Base-by-base conservation (phyloP, 2,113 vertebrate genomes). In the Periophthalmodon schlosseri region DNA sequence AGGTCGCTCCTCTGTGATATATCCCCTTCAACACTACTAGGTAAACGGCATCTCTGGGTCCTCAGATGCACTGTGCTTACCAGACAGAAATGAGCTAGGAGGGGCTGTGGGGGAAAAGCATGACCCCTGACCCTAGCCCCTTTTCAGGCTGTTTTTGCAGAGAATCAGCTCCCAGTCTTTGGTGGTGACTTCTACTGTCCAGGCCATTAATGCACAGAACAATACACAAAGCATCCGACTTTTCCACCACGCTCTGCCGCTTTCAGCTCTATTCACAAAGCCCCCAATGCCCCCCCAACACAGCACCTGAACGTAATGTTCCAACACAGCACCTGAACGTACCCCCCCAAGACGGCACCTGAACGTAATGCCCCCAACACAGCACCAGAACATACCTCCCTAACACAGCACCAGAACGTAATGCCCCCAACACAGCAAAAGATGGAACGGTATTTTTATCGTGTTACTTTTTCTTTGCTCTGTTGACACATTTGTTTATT, bases 191-290 rank as follows among this genome's bases (percentile, higher is more conserved):
- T 90, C 87, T 33, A 83, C 81, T 68, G 78, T 81, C 69, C 70
- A 76, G 61, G 73, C 73, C 79, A 71, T 74, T 64, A 78, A 66
- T 34, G 78, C 11, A 36, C 47, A 72, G 44, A 73, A 86, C 84
- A 88, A 76, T 73, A n/a, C 36, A 89, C 85, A 89, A 91, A 36
- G 73, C 85, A 81, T 84, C 77, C 73, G 92, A 93, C 60, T 66
- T 88, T 94, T 94, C 92, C 90, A 94, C 91, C 80, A 77, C n/a
- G 66, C 84, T 92, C 90, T 93, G 87, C 86, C 89, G 82, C 87
- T 91, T 93, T 83, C 88, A 77, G 78, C 66, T 76, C 6, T 67
- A 57, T 77, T 70, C 49, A 21, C 10, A 0, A 44, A 23, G 57
- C n/a, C 72, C 71, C 77, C 66, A 78, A 67, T 50, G 64, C 63